These are phyloP conservation scores for Zaprionus nigranus DNA, from an alignment of 1,140 invertebrate species.

Conservation along the genomic window DNA sequence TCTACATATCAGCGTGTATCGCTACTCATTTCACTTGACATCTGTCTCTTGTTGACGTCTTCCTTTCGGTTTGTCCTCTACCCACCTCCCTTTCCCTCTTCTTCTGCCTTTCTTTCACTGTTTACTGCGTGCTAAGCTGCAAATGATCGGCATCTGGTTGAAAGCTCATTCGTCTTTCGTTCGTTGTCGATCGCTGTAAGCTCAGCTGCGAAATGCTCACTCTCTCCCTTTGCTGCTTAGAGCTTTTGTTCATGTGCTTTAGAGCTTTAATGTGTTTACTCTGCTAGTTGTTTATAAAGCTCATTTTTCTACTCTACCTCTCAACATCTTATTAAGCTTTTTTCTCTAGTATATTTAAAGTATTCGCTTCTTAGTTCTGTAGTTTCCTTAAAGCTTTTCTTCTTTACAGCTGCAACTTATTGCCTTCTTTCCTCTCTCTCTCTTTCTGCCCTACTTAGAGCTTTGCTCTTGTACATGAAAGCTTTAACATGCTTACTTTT, in stretches of 20 bases:
- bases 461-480: not conserved
- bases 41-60: slow-evolving; percentile 28
- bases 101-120: not conserved
- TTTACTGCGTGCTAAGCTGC: not conserved
- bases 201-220: not conserved
- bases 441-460: not conserved
- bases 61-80: not conserved
- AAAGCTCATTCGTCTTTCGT: not conserved
- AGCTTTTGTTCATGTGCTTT: not conserved
- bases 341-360: not conserved
- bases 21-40: slow-evolving; percentile 33
- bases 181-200: not conserved
- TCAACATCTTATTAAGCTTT: no score
- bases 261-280: not conserved
- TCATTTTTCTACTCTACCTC: no score
- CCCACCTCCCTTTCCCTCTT: not conserved
- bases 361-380: not conserved
- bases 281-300: not conserved
- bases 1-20: slow-evolving; percentile 1
- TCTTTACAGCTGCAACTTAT: no score
- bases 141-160: not conserved
- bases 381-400: no score
- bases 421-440: not conserved
- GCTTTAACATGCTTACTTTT: no score
- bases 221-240: not conserved